phyloP scores from a whole-genome alignment of 1,140 invertebrate genomes.

The Paracyclopina nana region DNA sequence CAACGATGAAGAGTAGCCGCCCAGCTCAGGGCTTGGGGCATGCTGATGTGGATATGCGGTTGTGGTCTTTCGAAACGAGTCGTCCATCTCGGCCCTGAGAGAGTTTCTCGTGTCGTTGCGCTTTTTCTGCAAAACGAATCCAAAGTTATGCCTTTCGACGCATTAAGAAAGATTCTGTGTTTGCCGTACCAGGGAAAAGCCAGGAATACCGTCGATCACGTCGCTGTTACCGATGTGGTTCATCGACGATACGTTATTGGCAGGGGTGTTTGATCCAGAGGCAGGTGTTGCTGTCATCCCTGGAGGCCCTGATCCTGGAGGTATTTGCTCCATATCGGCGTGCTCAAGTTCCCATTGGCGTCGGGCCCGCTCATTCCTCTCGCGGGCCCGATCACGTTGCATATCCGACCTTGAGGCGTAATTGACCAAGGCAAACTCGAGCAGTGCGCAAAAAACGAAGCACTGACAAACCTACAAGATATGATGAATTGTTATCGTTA shows the following conservation, averaged over 20 bases:
- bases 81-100: too few species aligned
- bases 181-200: slow-evolving; percentile 1
- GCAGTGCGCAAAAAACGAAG: slow-evolving; percentile 35
- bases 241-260: background rate
- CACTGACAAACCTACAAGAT: slow-evolving; percentile 29
- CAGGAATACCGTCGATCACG: background rate
- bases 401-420: slow-evolving; percentile 25
- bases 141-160: too few species aligned
- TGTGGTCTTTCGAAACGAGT: too few species aligned
- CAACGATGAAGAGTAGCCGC: too few species aligned
- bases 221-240: background rate
- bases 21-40: too few species aligned
- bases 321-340: slow-evolving; percentile 15
- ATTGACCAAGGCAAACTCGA: slow-evolving; percentile 38
- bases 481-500: too few species aligned
- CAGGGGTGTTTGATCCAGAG: too few species aligned
- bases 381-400: slow-evolving; percentile 9
- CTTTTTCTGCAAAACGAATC: too few species aligned
- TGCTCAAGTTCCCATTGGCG: slow-evolving; percentile 15
- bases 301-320: slow-evolving; percentile 29
- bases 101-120: too few species aligned
- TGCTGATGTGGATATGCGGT: too few species aligned
- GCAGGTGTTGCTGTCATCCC: too few species aligned
- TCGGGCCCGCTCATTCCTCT: slow-evolving; percentile 12
- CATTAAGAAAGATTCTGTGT: too few species aligned